Conservation (phyloP, 2,888 invertebrate species). For the Drosophila ezoana region DNA sequence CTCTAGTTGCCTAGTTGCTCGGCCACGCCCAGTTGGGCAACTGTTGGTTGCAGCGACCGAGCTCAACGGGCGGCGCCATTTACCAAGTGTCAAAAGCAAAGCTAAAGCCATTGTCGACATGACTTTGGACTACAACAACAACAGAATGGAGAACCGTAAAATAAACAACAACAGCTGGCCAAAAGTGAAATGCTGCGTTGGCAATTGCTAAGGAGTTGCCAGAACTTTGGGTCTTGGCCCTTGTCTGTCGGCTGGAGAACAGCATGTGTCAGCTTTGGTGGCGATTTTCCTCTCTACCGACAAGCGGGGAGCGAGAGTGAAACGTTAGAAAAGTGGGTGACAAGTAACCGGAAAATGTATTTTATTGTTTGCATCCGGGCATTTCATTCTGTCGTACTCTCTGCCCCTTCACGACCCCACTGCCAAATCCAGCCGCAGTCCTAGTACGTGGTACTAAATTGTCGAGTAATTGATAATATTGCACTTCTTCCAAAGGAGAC, state of each 20-base stretch:
- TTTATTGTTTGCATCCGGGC: slow-evolving; percentile 83
- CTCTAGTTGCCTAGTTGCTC: background rate
- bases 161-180: slow-evolving; percentile 42
- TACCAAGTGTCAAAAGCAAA: slow-evolving; percentile 84
- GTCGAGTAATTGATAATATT: slow-evolving; percentile 80
- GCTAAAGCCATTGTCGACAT: slow-evolving; percentile 84
- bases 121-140: slow-evolving; percentile 77
- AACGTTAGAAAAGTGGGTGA: slow-evolving; percentile 74
- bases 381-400: slow-evolving; percentile 62
- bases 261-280: slow-evolving; percentile 76
- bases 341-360: slow-evolving; percentile 84
- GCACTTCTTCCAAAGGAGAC: slow-evolving; percentile 57
- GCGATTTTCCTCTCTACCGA: slow-evolving; percentile 41
- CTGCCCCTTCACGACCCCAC: background rate
- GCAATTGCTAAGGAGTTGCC: slow-evolving; percentile 81
- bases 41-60: slow-evolving; percentile 65
- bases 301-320: slow-evolving; percentile 15
- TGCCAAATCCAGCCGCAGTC: slow-evolving; percentile 17
- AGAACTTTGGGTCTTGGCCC: slow-evolving; percentile 62
- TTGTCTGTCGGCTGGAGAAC: slow-evolving; percentile 51
- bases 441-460: slow-evolving; percentile 61
- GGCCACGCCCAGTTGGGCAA: slow-evolving; percentile 50
- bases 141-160: slow-evolving; percentile 16
- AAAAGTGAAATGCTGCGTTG: slow-evolving; percentile 81
- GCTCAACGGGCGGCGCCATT: slow-evolving; percentile 83